A percentile compares a stretch with the other conserved stretches of the same genome.
phyloP scores from a whole-genome alignment of 1,140 invertebrate species.

The Gonatopus flavifemur region DNA sequence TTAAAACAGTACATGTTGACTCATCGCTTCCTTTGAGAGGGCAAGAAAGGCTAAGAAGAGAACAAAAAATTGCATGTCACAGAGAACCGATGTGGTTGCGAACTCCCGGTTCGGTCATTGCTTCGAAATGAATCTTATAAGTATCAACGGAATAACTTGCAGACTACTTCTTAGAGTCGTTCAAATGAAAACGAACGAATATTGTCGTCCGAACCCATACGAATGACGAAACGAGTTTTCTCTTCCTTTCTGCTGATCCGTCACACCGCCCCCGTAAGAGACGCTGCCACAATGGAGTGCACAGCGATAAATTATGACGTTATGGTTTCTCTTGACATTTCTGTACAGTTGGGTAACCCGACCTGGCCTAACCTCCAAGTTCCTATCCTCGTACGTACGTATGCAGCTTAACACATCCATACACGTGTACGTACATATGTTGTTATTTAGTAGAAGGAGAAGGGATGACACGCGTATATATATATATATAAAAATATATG shows the following conservation, averaged over 20 bases:
- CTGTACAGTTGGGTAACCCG: conserved; percentile 49
- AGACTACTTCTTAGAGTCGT: too few relatives aligned
- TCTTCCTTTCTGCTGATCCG: conserved; percentile 43
- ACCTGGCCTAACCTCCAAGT: conserved; percentile 53
- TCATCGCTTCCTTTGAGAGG: too few relatives aligned
- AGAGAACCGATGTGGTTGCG: too few relatives aligned
- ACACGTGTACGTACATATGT: conserved; percentile 15
- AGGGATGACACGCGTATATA: too few relatives aligned
- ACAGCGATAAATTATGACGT: conserved; percentile 56
- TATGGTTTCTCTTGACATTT: conserved; percentile 55
- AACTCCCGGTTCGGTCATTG: too few relatives aligned
- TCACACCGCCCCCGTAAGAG: conserved; percentile 52
- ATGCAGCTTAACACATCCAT: conserved; percentile 25
- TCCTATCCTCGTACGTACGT: conserved; percentile 34
- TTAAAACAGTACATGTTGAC: too few relatives aligned
- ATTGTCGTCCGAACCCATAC: conserved; percentile 14
- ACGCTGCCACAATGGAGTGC: conserved; percentile 47
- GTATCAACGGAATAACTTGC: too few relatives aligned
- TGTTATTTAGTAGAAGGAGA: background rate
- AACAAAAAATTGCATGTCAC: too few relatives aligned
- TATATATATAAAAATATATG: too few relatives aligned
- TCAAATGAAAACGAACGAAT: too few relatives aligned
- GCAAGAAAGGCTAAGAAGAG: too few relatives aligned
- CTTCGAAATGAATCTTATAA: conserved; percentile 24
- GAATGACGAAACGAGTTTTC: conserved; percentile 36